A percentile compares a stretch with the other conserved stretches of the same genome.
These are phyloP conservation scores for Orestias chungarensis DNA, from an alignment of 2,797 vertebrate species.

Conservation along the genomic window DNA sequence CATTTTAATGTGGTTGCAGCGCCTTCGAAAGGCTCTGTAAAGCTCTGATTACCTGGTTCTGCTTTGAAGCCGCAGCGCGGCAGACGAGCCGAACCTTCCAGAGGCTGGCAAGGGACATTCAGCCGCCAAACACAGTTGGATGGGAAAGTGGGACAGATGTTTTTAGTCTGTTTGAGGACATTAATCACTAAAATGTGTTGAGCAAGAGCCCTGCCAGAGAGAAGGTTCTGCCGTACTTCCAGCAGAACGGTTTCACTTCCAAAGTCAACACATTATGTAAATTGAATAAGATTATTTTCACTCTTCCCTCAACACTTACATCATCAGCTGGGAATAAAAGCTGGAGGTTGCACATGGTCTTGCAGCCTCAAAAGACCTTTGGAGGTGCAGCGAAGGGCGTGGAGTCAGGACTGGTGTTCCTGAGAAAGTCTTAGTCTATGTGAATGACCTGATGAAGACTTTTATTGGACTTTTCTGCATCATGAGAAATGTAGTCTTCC, in stretches of 20 bases:
- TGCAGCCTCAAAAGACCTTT: constrained; percentile 48
- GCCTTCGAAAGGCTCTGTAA: constrained; percentile 41
- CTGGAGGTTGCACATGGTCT: constrained; percentile 40
- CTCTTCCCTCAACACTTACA: constrained; percentile 70
- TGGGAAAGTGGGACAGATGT: constrained; percentile 70
- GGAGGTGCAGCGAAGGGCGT: constrained; percentile 7
- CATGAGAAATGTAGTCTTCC: background rate
- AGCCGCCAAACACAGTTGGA: constrained; percentile 46
- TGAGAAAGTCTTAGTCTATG: constrained; percentile 25
- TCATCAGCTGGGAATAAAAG: constrained; percentile 71
- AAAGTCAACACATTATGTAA: constrained; percentile 81
- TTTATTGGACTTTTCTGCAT: background rate
- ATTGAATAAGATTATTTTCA: constrained; percentile 72
- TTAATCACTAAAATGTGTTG: constrained; percentile 75
- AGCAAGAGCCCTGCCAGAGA: constrained; percentile 62
- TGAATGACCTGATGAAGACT: constrained; percentile 3
- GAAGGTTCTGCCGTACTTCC: constrained; percentile 57
- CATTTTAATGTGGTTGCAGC: constrained; percentile 32
- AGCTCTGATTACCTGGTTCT: constrained; percentile 45
- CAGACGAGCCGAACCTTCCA: constrained; percentile 22
- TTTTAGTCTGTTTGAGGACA: constrained; percentile 60
- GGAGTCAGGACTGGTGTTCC: constrained; percentile 51
- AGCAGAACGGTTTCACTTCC: constrained; percentile 63
- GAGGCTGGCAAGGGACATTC: constrained; percentile 7
- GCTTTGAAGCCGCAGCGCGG: constrained; percentile 32